Percentiles rank a stretch among this genome's conserved stretches.
These are phyloP conservation scores for Zaprionus ornatus DNA, from an alignment of 1,140 invertebrate genomes.

Conservation along the genomic window DNA sequence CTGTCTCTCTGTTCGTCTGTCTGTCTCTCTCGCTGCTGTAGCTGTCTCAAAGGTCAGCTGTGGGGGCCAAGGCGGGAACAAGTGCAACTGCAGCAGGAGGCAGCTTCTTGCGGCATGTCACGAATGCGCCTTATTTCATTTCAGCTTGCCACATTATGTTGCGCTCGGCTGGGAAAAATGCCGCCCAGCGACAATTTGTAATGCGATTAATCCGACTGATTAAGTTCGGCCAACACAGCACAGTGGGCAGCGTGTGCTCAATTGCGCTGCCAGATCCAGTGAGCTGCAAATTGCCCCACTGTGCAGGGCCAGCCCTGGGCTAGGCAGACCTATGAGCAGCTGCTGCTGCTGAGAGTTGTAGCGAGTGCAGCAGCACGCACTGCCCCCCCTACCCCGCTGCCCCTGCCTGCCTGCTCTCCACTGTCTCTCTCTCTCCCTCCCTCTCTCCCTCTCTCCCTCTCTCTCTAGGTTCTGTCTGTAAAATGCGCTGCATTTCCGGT, in stretches of 20 bases:
- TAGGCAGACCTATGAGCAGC: conserved; percentile 17
- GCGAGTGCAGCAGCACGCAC: conserved; percentile 57
- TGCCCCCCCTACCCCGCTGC: conserved; percentile 20
- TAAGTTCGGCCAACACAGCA: conserved; percentile 50
- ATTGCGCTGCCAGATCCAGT: no score
- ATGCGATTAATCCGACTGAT: conserved; percentile 76
- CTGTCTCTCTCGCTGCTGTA: conserved; percentile 5
- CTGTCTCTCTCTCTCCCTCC: background rate
- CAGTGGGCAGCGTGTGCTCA: background rate
- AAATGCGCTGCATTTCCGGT: conserved; percentile 80
- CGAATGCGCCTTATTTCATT: conserved; percentile 66
- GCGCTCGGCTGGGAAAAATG: conserved; percentile 54
- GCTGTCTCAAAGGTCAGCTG: conserved; percentile 49
- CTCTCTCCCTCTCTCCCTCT: background rate
- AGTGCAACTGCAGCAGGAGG: conserved; percentile 46
- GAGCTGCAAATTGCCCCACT: background rate
- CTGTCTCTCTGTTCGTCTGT: background rate
- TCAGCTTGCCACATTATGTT: conserved; percentile 68
- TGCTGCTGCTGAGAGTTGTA: conserved; percentile 45
- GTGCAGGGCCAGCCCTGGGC: background rate
- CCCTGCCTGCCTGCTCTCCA: background rate
- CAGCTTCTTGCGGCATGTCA: conserved; percentile 56
- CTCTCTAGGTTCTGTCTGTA: conserved; percentile 34
- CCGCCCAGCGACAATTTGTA: conserved; percentile 68
- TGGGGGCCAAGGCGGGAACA: conserved; percentile 46